Percentiles rank a stretch among this genome's conserved stretches.
phyloP scores from a whole-genome alignment of 2,797 vertebrate genomes.

The Melopsittacus undulatus region DNA sequence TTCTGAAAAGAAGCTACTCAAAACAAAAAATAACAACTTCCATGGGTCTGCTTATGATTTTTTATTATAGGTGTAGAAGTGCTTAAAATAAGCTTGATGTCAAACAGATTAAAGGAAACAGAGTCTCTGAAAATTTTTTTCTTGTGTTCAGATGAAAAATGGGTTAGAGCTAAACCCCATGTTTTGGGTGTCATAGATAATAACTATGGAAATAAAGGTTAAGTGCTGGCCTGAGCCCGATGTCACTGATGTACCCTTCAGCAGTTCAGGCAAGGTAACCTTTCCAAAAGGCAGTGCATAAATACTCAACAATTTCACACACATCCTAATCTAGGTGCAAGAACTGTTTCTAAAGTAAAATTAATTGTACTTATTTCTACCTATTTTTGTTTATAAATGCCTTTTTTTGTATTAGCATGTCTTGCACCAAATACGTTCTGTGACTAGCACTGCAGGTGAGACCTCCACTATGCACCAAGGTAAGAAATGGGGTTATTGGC shows the following conservation, averaged over 20 bases:
- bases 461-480: not conserved
- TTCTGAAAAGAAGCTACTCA: not conserved
- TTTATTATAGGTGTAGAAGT: not conserved
- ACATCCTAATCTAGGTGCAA: not conserved
- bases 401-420: accelerated
- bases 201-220: not conserved
- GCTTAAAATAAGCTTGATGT: not conserved
- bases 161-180: not conserved
- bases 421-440: not conserved
- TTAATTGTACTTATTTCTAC: not conserved
- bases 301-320: not conserved
- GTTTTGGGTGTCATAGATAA: not conserved
- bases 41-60: not conserved
- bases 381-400: not conserved
- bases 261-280: not conserved
- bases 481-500: not conserved
- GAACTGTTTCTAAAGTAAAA: not conserved
- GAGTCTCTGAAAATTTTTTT: not conserved
- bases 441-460: not conserved
- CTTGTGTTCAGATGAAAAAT: not conserved
- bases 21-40: not conserved
- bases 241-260: not conserved
- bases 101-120: not conserved
- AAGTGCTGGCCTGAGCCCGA: not conserved
- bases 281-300: not conserved